phyloP scores from a whole-genome alignment of 2,888 invertebrate genomes.

The Ectobius pallidus region DNA sequence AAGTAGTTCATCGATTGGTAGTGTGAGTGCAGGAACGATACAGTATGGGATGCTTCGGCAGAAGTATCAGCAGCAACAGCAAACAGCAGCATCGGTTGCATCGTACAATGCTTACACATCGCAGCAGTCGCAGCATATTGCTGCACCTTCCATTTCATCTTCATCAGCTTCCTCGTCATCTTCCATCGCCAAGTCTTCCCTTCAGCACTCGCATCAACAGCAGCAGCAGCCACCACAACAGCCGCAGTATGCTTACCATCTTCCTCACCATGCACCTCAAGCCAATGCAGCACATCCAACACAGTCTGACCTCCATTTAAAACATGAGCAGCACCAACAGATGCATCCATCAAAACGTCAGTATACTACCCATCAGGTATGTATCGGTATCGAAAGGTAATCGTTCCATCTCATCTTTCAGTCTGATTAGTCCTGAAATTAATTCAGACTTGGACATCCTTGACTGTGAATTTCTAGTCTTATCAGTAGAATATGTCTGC shows the following conservation, averaged over 20 bases:
- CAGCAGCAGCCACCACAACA: slow-evolving; percentile 9
- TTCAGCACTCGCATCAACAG: slow-evolving; percentile 22
- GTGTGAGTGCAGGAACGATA: slow-evolving; percentile 17
- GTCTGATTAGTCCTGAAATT: too few relatives aligned
- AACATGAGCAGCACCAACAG: slow-evolving; percentile 1
- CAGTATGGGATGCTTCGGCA: slow-evolving; percentile 40
- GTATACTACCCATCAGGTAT: slow-evolving; percentile 22
- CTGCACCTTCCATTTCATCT: slow-evolving; percentile 22
- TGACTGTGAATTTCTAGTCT: too few relatives aligned
- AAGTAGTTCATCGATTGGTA: not conserved
- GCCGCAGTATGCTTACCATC: not conserved
- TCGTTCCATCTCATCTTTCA: too few relatives aligned
- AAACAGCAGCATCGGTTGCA: not conserved
- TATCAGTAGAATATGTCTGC: too few relatives aligned
- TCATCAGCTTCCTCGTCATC: slow-evolving; percentile 28
- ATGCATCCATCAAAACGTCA: slow-evolving; percentile 16
- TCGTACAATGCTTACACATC: slow-evolving; percentile 5
- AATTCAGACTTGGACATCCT: too few relatives aligned
- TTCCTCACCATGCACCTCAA: not conserved
- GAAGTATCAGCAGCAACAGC: slow-evolving; percentile 32
- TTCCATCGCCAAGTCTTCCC: not conserved
- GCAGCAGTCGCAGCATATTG: not conserved
- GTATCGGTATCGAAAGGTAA: too few relatives aligned
- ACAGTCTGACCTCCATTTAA: not conserved
- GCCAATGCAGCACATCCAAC: not conserved